Percentiles rank a stretch among this genome's conserved stretches.
Evolutionary conservation across 35 echinoderm and acorn worm species (phyloP).

Genomic region (Ophioderma brevispina): DNA sequence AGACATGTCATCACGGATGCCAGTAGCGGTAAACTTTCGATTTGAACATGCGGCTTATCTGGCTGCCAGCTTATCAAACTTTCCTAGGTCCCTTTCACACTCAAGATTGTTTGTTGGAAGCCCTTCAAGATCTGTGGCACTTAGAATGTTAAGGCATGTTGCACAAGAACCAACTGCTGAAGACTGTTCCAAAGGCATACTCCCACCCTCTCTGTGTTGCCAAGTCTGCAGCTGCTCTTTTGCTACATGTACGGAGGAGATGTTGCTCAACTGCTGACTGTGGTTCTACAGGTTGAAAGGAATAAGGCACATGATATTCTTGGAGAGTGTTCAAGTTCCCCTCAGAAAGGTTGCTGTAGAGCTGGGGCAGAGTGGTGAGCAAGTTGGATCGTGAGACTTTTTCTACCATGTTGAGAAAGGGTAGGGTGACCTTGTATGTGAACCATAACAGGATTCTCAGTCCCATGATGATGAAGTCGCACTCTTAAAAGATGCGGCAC

Average conservation of each 20-base stretch:
- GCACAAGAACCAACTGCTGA: not conserved
- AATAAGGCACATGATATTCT: constrained; percentile 9
- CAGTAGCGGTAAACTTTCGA: constrained; percentile 2
- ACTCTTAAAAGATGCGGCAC: not conserved
- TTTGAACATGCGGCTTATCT: constrained; percentile 16
- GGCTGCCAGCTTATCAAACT: not conserved
- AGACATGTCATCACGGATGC: constrained; percentile 1
- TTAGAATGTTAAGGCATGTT: not conserved
- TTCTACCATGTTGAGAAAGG: constrained; percentile 33
- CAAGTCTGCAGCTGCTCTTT: constrained; percentile 1
- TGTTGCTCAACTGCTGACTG: constrained; percentile 1
- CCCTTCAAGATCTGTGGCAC: not conserved
- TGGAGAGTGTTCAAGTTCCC: not conserved
- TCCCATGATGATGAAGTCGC: not conserved
- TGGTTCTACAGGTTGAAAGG: constrained; percentile 5
- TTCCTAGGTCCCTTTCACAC: constrained; percentile 9
- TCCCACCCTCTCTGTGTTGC: constrained; percentile 21
- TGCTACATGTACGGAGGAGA: not conserved
- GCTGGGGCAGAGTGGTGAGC: not conserved
- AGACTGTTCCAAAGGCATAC: constrained; percentile 22
- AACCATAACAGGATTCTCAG: not conserved
- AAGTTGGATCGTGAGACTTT: not conserved
- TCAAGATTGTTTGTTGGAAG: constrained; percentile 10
- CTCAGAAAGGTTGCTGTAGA: not conserved
- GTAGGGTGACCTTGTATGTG: constrained; percentile 19